Conservation (phyloP, 1,140 invertebrate genomes). For the Pinna nobilis region DNA sequence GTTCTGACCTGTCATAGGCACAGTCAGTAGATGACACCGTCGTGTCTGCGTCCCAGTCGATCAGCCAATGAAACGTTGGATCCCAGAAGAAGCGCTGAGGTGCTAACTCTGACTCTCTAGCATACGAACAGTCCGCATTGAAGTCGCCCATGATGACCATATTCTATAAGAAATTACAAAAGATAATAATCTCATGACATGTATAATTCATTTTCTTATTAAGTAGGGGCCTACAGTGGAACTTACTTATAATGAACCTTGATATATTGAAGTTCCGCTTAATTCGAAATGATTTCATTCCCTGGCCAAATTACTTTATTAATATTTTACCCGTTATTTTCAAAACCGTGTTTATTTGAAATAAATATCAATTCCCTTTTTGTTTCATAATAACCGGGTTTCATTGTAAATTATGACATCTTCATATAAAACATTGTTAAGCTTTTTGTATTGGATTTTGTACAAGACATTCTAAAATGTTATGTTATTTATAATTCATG, state of each 20-base stretch:
- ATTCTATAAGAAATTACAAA: constrained; percentile 49
- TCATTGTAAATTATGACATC: neutral
- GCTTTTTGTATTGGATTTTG: too few species aligned
- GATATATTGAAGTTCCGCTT: too few species aligned
- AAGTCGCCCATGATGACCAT: constrained; percentile 71
- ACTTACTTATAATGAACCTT: too few species aligned
- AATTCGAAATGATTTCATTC: too few species aligned
- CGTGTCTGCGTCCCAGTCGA: constrained; percentile 68
- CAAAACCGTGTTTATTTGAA: too few species aligned
- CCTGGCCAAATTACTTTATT: too few species aligned
- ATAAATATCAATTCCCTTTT: neutral
- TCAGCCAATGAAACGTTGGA: constrained; percentile 61
- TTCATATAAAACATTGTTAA: neutral
- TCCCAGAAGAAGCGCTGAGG: constrained; percentile 55
- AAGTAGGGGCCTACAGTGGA: too few species aligned
- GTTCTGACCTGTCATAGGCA: constrained; percentile 68
- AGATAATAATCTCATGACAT: neutral
- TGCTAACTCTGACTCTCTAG: constrained; percentile 49
- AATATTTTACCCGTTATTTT: too few species aligned
- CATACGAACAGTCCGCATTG: constrained; percentile 72
- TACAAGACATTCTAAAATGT: too few species aligned
- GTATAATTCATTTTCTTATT: neutral
- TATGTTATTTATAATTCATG: too few species aligned
- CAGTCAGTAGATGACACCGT: constrained; percentile 68
- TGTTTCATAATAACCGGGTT: too few species aligned